Evolutionary conservation across 2,888 invertebrate genomes (phyloP), one percentile per base, ranked within the genome.

Genomic region (Eurois occulta): DNA sequence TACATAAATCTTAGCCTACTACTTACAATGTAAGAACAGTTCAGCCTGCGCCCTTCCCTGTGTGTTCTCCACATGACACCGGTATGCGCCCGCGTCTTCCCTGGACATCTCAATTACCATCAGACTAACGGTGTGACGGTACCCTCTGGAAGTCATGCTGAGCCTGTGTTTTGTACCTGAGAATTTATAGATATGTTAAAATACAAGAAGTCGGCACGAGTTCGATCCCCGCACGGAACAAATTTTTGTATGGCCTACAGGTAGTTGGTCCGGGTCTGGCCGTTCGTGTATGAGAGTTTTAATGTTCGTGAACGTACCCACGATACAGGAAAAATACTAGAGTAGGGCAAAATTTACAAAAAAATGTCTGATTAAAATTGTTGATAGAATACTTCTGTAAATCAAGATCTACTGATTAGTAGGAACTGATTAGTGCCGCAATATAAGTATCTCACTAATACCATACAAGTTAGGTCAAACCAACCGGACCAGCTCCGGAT

Each of bases 21-120:
- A 97, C 97, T 97, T 93, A 98, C 98, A 95, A 90, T 98, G 97
- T 74, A 98, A 92, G 90, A 97, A 97, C 81, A 98, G 97, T 80
- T 97, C 97, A 1, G 98, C 97, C 86, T 98, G 97, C 0, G 97
- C 98, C 77, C 97, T 97, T 5, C 98, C 98, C 3, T 97, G 94
- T 0, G 96, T 97, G 91, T 98, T 98, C 89, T 98, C 98, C 0
- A 97, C 97, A 72, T 97, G 97, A 89, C 98, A 98, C 81, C 97
- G 97, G 93, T 98, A 98, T 0, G 97, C 97, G 52, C 97, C 97
- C n/a, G 97, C 98, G 92, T 98, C 98, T 43, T 95, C 94, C 4
- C 95, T 89, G 5, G 96, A 94, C 91, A 98, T 97, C 48, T 97
- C 96, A 66, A 94, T 93, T 80, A 98, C 97, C 60, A 97, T 96